A percentile compares a stretch with the other conserved stretches of the same genome.
Conservation (phyloP, 2,113 vertebrate species). For the Phaetusa simplex region DNA sequence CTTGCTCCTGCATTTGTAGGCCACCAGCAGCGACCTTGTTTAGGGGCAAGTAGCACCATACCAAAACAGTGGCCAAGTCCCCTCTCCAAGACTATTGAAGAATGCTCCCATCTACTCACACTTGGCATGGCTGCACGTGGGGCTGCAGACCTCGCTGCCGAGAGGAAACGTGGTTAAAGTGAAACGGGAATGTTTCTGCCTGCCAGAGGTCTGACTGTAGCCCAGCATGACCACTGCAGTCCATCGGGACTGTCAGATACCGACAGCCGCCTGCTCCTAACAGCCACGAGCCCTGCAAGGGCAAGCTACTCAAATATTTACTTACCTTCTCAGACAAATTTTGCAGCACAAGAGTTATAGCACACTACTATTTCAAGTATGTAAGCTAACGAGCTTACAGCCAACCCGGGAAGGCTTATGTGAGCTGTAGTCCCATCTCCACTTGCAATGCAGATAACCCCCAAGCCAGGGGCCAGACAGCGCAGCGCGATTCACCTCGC, state of each 20-base stretch:
- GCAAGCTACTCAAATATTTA: neutral
- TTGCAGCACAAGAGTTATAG: neutral
- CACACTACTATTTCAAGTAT: neutral
- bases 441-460: neutral
- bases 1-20: neutral
- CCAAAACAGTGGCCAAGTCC: neutral
- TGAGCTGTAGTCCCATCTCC: neutral
- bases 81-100: neutral
- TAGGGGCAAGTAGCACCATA: neutral
- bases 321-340: neutral
- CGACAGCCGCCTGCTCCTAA: neutral
- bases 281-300: neutral
- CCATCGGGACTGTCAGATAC: neutral
- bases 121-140: rapidly evolving
- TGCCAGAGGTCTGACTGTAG: neutral
- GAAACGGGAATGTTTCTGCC: neutral
- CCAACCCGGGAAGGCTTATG: neutral
- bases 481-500: neutral
- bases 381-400: neutral
- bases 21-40: neutral
- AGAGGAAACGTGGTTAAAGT: rapidly evolving
- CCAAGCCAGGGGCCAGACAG: neutral
- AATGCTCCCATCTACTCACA: neutral
- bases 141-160: neutral
- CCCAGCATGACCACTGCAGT: neutral